Percentiles rank a stretch among this genome's conserved stretches.
Conservation (phyloP, 2,888 invertebrate genomes). For the Rhodophaea formosa region DNA sequence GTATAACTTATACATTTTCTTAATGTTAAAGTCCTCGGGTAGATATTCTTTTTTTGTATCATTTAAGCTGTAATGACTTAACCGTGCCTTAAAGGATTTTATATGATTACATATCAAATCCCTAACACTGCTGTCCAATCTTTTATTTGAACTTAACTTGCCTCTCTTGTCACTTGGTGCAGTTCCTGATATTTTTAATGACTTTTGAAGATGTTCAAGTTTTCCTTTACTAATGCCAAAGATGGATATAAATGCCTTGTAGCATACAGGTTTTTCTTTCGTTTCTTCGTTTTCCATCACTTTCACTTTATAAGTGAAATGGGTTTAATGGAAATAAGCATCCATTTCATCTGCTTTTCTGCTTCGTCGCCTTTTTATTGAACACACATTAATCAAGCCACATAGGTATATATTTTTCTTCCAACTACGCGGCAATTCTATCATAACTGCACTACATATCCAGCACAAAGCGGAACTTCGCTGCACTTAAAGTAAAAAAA, state of each 20-base stretch:
- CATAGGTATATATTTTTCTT: too few species aligned
- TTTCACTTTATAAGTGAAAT: slow-evolving; percentile 22
- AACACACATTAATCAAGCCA: too few species aligned
- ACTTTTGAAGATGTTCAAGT: slow-evolving; percentile 25
- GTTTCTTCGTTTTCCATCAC: slow-evolving; percentile 7
- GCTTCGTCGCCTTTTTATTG: too few species aligned
- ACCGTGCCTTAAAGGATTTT: slow-evolving; percentile 25
- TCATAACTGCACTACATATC: too few species aligned
- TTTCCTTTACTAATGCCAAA: slow-evolving; percentile 23
- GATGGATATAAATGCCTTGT: slow-evolving; percentile 15
- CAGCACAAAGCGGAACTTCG: too few species aligned
- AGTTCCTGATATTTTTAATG: slow-evolving; percentile 22
- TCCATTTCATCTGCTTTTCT: slow-evolving; percentile 22
- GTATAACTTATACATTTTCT: slow-evolving; percentile 19
- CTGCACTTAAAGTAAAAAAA: too few species aligned
- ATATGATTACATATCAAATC: slow-evolving; percentile 22
- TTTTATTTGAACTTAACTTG: slow-evolving; percentile 23
- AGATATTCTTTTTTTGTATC: slow-evolving; percentile 27
- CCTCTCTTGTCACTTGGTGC: slow-evolving; percentile 26
- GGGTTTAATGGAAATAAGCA: slow-evolving; percentile 23
- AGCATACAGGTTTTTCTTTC: slow-evolving; percentile 4
- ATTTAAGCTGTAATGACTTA: slow-evolving; percentile 28
- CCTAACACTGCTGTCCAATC: slow-evolving; percentile 20
- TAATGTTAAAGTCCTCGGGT: slow-evolving; percentile 22
- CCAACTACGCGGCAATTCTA: too few species aligned